phyloP scores from a whole-genome alignment of 2,113 vertebrate genomes.

The Petaurus breviceps region DNA sequence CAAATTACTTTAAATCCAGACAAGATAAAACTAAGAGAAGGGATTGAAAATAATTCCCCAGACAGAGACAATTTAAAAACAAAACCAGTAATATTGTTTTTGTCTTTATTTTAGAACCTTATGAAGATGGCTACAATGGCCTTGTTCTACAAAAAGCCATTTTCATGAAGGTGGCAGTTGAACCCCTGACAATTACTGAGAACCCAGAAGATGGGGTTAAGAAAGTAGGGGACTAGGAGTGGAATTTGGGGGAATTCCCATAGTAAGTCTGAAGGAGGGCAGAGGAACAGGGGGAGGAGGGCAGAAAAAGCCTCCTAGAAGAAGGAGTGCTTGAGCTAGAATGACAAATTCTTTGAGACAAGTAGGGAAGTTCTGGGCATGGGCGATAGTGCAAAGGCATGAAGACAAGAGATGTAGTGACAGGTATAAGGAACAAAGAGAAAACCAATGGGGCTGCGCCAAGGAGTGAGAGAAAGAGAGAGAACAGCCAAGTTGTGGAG shows the following conservation, averaged over 20 bases:
- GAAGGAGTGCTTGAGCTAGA: not conserved
- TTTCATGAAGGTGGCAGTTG: not conserved
- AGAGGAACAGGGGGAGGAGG: not conserved
- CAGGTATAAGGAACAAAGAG: not conserved
- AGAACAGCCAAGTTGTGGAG: not conserved
- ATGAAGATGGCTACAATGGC: not conserved
- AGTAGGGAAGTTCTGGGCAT: not conserved
- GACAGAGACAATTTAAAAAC: not conserved
- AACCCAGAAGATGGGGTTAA: no score
- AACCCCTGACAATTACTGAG: not conserved
- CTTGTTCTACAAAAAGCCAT: not conserved
- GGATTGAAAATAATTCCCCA: conserved; percentile 33
- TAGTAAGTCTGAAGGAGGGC: not conserved
- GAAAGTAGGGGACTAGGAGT: not conserved
- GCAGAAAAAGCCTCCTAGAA: not conserved
- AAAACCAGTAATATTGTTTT: not conserved
- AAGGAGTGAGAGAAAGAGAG: not conserved
- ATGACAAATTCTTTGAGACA: not conserved
- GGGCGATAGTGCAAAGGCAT: not conserved
- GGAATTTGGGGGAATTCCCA: not conserved
- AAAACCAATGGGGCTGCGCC: not conserved
- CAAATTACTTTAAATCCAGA: conserved; percentile 47
- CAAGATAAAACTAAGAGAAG: conserved; percentile 43
- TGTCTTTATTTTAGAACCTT: not conserved
- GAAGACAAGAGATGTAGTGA: not conserved